Evolutionary conservation across 2,113 vertebrate species (phyloP), one percentile per base, ranked within the genome.

Genomic region (Oncorhynchus kisutch): DNA sequence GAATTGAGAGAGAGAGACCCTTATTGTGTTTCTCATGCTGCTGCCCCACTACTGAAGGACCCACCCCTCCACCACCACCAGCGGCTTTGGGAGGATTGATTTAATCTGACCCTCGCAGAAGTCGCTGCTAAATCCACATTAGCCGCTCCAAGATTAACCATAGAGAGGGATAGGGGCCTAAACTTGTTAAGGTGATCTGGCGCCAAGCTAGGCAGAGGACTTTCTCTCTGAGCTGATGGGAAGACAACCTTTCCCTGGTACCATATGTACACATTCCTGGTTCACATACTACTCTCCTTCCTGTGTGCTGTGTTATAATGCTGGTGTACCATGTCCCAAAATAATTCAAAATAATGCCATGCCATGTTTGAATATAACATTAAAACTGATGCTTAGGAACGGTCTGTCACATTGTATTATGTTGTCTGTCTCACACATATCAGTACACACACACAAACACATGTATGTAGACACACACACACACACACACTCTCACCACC

Each of bases 41-140:
- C 51, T 54, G 51, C 5, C 39, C 39, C 39, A 77, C 70, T 71
- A 70, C 65, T 1, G 67, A 48, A 73, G 62, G 70, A 73, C 79
- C 75, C 5, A 25, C 25, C 76, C 78, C 62, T 45, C 8, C 39
- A 11, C 39, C 39, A 45, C 39, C 9, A 45, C 9, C 39, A 11
- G 39, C 54, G 78, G 74, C 84, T 84, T 85, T 81, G 77, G 76
- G 68, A 84, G 79, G 87, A 87, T 80, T 84, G 81, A 90, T 92
- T 90, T 85, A 85, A 92, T 88, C 90, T 85, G 88, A 86, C 88
- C 85, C 89, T 90, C 87, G 77, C 64, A 74, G 39, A 81, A 85
- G 64, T 83, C 82, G 1, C 79, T 80, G 85, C 87, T 86, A 84
- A 91, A 84, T 87, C 86, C 82, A 84, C 75, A 89, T 86, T 88